Percentiles rank a stretch among this genome's conserved stretches.
Conservation (phyloP, 2,797 vertebrate genomes). For the Moxostoma hubbsi region DNA sequence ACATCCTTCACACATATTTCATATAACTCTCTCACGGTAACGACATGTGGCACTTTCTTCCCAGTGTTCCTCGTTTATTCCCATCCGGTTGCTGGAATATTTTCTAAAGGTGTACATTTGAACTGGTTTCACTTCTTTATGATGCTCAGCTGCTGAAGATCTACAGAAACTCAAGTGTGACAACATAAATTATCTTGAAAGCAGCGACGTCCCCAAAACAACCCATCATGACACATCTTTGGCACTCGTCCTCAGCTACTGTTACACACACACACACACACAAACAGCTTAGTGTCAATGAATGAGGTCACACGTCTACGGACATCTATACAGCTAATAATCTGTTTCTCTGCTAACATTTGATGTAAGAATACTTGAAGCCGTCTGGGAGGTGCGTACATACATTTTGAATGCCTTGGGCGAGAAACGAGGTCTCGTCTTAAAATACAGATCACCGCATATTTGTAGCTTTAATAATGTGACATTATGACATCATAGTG, state of each 20-base stretch:
- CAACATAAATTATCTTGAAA: constrained; percentile 5
- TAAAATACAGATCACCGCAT: no score
- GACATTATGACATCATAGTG: no score
- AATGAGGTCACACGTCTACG: neutral
- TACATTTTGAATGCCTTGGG: constrained; percentile 1
- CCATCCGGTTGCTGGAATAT: neutral
- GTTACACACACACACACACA: neutral
- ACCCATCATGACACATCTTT: neutral
- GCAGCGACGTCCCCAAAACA: neutral
- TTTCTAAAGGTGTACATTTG: no score
- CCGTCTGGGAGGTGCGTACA: constrained; percentile 2
- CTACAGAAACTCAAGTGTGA: constrained; percentile 20
- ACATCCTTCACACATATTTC: no score
- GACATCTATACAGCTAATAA: neutral
- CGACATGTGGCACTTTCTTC: no score
- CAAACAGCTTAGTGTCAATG: neutral
- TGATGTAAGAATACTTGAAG: neutral
- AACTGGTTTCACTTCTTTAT: neutral
- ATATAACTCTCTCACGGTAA: no score
- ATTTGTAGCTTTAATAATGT: no score
- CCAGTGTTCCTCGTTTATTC: neutral
- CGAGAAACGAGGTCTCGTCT: neutral
- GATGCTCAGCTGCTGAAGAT: neutral
- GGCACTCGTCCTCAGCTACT: neutral
- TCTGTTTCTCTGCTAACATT: constrained; percentile 1